Percentiles rank a stretch among this genome's conserved stretches.
phyloP scores from a whole-genome alignment of 2,113 vertebrate genomes.

The Tachycineta bicolor region DNA sequence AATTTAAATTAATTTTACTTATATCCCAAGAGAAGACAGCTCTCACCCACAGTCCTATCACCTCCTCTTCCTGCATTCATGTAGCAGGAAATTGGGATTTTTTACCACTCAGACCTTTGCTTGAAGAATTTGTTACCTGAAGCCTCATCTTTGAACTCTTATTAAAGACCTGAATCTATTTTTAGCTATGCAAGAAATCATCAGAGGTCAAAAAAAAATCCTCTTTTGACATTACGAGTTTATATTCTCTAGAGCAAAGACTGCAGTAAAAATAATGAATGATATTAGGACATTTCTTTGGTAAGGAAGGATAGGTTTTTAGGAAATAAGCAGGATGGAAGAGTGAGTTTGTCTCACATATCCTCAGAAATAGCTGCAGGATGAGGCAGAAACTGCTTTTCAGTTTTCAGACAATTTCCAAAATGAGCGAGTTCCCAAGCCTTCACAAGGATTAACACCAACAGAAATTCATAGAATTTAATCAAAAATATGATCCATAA shows the following conservation, averaged over 20 bases:
- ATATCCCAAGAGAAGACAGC: neutral
- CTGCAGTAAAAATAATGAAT: neutral
- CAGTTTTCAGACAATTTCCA: neutral
- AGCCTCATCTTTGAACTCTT: neutral
- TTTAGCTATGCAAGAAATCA: neutral
- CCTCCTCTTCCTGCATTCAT: neutral
- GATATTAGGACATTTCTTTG: neutral
- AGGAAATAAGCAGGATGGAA: neutral
- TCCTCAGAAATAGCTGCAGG: neutral
- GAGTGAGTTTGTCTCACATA: neutral
- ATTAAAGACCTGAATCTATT: neutral
- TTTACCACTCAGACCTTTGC: neutral
- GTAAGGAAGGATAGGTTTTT: neutral
- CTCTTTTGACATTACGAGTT: neutral
- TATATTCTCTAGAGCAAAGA: neutral
- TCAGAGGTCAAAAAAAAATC: neutral
- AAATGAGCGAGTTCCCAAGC: accelerated
- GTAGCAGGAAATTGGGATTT: neutral
- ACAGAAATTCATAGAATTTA: neutral
- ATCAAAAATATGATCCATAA: neutral
- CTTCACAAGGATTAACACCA: neutral
- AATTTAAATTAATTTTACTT: neutral
- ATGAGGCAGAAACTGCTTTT: neutral
- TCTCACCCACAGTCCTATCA: neutral
- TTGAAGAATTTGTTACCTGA: neutral